phyloP scores from a whole-genome alignment of 2,113 vertebrate genomes.

The Himantopus leucocephalus region DNA sequence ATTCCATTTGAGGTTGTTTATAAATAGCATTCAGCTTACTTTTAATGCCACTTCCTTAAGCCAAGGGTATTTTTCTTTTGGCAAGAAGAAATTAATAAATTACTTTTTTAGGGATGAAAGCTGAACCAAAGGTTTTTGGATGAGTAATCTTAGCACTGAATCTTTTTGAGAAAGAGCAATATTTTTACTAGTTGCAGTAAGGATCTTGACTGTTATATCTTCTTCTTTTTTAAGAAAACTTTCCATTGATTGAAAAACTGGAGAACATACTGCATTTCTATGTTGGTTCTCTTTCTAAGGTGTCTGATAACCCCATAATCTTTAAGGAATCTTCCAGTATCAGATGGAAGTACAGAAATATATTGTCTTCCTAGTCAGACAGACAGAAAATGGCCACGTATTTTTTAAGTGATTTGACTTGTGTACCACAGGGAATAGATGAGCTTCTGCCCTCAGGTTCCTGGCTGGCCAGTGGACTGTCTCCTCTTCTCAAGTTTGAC shows the following conservation, averaged over 20 bases:
- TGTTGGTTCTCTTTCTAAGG: not conserved
- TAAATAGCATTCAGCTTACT: conserved; percentile 24
- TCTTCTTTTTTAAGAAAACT: not conserved
- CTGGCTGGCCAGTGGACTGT: not conserved
- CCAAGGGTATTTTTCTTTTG: conserved; percentile 2
- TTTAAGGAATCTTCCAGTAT: not conserved
- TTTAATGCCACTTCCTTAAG: not conserved
- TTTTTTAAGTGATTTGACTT: not conserved
- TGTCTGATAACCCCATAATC: not conserved
- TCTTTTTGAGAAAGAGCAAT: not conserved
- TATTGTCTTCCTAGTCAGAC: not conserved
- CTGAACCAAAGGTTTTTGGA: not conserved
- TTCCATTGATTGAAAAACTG: not conserved
- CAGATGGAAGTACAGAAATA: not conserved
- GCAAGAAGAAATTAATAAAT: conserved; percentile 20
- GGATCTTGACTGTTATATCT: not conserved
- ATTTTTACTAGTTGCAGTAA: not conserved
- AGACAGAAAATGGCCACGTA: not conserved
- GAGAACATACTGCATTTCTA: not conserved
- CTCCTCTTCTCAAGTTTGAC: not conserved
- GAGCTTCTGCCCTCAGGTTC: not conserved
- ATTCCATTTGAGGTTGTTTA: conserved; percentile 20
- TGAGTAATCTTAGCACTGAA: not conserved
- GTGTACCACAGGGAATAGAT: not conserved
- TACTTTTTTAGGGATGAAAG: not conserved